Evolutionary conservation across 2,888 invertebrate genomes (phyloP).

Genomic region (Drosophila silvestris): DNA sequence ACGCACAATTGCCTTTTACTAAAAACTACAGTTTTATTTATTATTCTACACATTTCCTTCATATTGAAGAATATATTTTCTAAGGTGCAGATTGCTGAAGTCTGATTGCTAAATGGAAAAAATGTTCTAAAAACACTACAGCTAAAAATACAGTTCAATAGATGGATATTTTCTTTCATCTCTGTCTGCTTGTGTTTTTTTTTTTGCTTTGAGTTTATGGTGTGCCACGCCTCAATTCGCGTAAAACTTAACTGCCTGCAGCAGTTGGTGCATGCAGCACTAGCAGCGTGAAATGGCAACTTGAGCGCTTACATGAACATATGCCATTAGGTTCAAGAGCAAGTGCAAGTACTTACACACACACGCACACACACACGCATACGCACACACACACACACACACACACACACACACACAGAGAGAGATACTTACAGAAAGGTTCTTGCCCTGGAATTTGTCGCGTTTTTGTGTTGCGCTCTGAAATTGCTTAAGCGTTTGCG

Average conservation of each 20-base stretch:
- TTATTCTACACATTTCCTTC: background rate
- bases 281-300: conserved; percentile 8
- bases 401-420: background rate
- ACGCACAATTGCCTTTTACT: background rate
- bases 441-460: conserved; percentile 44
- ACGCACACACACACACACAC: background rate
- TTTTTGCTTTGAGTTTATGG: too few species aligned
- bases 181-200: background rate
- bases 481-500: conserved; percentile 35
- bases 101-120: background rate
- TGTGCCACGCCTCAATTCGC: background rate
- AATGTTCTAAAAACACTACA: background rate
- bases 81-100: background rate
- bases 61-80: background rate
- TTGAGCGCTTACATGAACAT: conserved; percentile 29
- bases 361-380: background rate
- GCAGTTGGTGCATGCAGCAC: conserved; percentile 12
- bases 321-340: conserved; percentile 50
- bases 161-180: background rate
- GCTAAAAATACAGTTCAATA: background rate
- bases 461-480: conserved; percentile 26
- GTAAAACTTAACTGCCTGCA: conserved; percentile 7
- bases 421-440: conserved; percentile 10
- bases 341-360: conserved; percentile 8
- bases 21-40: background rate